These are phyloP conservation scores for Uropsilus gracilis DNA, from an alignment of 2,113 vertebrate species.

Conservation along the genomic window DNA sequence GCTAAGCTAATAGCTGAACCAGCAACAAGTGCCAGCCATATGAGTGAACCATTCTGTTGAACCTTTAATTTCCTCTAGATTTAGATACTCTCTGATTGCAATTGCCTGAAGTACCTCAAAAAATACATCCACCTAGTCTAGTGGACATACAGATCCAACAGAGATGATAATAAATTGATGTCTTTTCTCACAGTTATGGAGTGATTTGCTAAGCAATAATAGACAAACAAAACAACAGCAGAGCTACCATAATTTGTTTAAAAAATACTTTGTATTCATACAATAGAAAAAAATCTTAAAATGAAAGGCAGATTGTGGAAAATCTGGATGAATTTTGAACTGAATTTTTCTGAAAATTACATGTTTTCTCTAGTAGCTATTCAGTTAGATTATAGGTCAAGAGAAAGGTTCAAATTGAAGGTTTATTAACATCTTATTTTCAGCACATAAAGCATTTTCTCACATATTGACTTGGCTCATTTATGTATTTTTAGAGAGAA, in stretches of 20 bases:
- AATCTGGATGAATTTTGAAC: neutral
- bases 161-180: neutral
- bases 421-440: slow-evolving; percentile 15
- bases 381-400: neutral
- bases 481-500: neutral
- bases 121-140: neutral
- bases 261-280: slow-evolving; percentile 28
- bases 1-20: neutral
- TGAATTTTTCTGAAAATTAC: neutral
- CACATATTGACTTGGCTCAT: neutral
- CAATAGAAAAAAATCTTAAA: neutral
- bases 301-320: neutral
- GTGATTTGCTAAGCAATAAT: neutral
- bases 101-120: neutral
- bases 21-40: neutral
- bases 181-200: neutral
- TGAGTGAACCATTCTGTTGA: neutral
- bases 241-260: neutral
- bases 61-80: neutral
- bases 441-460: neutral
- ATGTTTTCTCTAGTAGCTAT: neutral
- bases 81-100: neutral
- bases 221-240: neutral
- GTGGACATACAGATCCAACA: neutral
- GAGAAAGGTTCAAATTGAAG: slow-evolving; percentile 29